Conservation (phyloP, 2,113 vertebrate genomes). For the Ophthalmolycus amberensis region DNA sequence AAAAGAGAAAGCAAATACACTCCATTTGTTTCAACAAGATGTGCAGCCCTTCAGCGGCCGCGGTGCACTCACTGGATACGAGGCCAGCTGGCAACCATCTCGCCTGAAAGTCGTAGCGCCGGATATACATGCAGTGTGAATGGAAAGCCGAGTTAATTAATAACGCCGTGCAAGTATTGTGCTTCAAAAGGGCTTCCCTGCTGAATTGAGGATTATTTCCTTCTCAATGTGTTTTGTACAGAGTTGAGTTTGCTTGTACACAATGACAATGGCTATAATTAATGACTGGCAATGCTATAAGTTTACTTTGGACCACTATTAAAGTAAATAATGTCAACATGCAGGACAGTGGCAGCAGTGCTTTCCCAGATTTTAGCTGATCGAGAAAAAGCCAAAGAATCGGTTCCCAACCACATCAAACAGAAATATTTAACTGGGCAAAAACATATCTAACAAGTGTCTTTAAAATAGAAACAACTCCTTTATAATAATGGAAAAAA, state of each 20-base stretch:
- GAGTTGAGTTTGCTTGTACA: background rate
- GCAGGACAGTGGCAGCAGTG: too few relatives aligned
- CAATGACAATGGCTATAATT: background rate
- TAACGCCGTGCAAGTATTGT: background rate
- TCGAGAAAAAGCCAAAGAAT: too few relatives aligned
- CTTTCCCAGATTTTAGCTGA: too few relatives aligned
- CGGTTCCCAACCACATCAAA: too few relatives aligned
- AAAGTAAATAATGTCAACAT: background rate
- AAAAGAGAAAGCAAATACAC: conserved; percentile 25
- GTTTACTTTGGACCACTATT: background rate
- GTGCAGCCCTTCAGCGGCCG: background rate
- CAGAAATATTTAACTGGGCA: too few relatives aligned
- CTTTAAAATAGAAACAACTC: too few relatives aligned
- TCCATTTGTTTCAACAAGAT: conserved; percentile 24
- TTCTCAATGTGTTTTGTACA: background rate
- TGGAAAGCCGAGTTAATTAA: background rate
- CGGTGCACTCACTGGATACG: background rate
- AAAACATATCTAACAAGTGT: too few relatives aligned
- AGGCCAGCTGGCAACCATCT: conserved; percentile 4
- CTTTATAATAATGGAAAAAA: too few relatives aligned
- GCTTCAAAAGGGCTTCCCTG: background rate
- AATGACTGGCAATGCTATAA: background rate
- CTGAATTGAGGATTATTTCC: background rate
- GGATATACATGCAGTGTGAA: conserved; percentile 18
- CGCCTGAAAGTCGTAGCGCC: background rate